Base-by-base conservation (phyloP, 2,888 invertebrate genomes). In the Maniola hyperantus region DNA sequence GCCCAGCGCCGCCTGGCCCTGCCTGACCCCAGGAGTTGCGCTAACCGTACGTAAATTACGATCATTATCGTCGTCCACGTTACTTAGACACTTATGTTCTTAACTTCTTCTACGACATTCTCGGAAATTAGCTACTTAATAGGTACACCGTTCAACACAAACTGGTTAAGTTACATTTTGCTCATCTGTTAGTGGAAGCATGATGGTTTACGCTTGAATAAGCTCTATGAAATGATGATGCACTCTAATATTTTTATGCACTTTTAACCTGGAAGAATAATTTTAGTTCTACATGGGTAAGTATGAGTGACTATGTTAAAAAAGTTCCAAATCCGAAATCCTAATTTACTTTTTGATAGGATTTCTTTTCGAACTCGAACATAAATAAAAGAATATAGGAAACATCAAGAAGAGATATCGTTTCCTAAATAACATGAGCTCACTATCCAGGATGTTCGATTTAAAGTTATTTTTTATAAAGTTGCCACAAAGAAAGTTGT, bases 21-120 rank as follows among this genome's bases (percentile, higher is more conserved):
- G 74, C 97, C 97, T 64, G 97, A 97, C 91, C 97, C 97, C 50
- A 94, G 96, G 83, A 97, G 97, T 89, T 97, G 97, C 88, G 95
- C 96, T 69, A 97, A 97, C 88, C 95, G 97, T 97, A 93, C 94
- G 97, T 95, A 83, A 18, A 62, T 36, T 50, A 36, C 8, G 13
- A 36, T 50, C 48, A 42, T 58, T 13, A 44, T 34, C 15, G n/a
- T 34, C 34, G 11, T 36, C 15, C 39, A 39, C 36, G 36, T 18
- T n/a, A 18, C 20, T 11, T 2, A 20, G 13, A 5, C 11, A 55
- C 34, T 10, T 0, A 10, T 18, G 15, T 55, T 33, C 39, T 39
- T 13, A 57, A 42, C 57, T 20, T 57, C 42, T 36, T 55, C 11
- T 42, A 57, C 39, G 8, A 13, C 13, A 42, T 57, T 20, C 2